phyloP scores from a whole-genome alignment of 2,888 invertebrate genomes.

The Drosophila meridionalis region DNA sequence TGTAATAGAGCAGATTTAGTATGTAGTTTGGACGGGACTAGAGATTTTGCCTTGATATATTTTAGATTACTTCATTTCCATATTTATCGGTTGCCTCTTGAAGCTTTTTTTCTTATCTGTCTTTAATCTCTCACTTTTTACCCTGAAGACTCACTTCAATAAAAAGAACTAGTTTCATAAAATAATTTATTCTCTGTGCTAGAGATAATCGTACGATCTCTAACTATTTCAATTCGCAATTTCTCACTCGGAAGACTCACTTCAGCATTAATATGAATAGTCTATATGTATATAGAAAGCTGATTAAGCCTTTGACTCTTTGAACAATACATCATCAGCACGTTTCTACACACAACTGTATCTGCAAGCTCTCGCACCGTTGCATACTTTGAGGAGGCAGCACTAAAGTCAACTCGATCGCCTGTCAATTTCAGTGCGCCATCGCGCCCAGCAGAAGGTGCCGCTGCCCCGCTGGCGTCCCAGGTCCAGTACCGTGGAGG shows the following conservation, averaged over 20 bases:
- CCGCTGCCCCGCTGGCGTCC: conserved; percentile 49
- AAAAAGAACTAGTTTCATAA: background rate
- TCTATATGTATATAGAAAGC: too few relatives aligned
- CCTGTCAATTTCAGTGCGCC: conserved; percentile 32
- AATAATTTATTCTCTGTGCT: background rate
- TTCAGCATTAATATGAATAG: background rate
- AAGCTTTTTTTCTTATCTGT: too few relatives aligned
- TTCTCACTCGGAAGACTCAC: background rate
- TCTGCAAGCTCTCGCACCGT: background rate
- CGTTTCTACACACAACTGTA: background rate
- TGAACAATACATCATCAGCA: background rate
- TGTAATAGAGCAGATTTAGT: too few relatives aligned
- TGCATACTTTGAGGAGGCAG: conserved; percentile 50
- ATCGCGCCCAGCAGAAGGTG: conserved; percentile 56
- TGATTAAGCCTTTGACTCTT: too few relatives aligned
- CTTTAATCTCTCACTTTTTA: too few relatives aligned
- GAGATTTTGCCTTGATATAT: too few relatives aligned
- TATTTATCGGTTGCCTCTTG: too few relatives aligned
- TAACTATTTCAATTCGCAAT: background rate
- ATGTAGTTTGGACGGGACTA: too few relatives aligned
- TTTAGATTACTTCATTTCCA: too few relatives aligned
- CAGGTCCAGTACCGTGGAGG: conserved; percentile 16
- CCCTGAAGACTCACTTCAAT: too few relatives aligned
- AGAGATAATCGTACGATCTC: background rate
- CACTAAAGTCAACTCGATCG: background rate